Conservation (phyloP, 2,113 vertebrate species). For the Gopherus evgoodei region DNA sequence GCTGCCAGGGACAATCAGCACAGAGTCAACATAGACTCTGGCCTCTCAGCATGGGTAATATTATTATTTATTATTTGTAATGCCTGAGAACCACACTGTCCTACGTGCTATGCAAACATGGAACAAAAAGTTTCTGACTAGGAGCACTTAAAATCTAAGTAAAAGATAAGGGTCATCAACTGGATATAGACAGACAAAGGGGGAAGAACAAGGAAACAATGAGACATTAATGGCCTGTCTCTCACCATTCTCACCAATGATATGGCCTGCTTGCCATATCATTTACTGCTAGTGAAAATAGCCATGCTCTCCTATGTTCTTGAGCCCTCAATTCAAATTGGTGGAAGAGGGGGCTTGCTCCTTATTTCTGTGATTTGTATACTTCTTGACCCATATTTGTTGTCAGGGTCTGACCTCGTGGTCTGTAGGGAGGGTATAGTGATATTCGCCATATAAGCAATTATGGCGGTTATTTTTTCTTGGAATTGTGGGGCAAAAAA, state of each 20-base stretch:
- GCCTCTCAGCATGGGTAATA: not conserved
- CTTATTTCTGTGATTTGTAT: fast-evolving
- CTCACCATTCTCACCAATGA: not conserved
- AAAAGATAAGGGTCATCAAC: not conserved
- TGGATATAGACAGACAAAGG: not conserved
- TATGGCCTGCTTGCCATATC: not conserved
- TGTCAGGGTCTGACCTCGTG: fast-evolving
- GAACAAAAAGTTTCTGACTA: not conserved
- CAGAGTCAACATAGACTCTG: not conserved
- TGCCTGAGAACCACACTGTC: not conserved
- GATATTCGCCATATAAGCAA: not conserved
- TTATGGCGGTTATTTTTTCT: not conserved
- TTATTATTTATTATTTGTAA: not conserved
- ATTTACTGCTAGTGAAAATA: not conserved
- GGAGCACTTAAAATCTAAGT: not conserved
- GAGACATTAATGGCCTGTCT: not conserved
- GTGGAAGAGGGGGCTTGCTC: fast-evolving
- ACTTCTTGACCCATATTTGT: fast-evolving
- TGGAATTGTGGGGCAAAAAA: fast-evolving
- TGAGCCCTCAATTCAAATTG: fast-evolving
- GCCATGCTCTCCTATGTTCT: not conserved
- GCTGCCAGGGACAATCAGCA: not conserved
- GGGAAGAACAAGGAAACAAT: not conserved
- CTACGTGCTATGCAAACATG: not conserved
- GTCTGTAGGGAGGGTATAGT: fast-evolving